These are phyloP conservation scores for Eulemur albifrons DNA, from an alignment of 2,797 vertebrate species.

Conservation along the genomic window DNA sequence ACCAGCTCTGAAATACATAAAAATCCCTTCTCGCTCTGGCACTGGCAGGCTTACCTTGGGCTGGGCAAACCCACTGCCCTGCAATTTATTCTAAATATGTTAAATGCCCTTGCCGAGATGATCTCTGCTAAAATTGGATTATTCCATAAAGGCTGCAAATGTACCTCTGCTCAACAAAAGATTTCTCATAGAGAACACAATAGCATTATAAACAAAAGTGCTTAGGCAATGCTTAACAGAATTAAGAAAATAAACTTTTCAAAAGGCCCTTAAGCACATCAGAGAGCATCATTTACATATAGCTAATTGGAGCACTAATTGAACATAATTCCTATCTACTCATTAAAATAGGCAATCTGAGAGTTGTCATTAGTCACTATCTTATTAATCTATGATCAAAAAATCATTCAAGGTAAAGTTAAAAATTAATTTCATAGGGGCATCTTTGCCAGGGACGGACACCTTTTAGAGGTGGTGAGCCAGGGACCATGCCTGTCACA, in stretches of 20 bases:
- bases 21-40: neutral
- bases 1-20: neutral
- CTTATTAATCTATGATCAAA: neutral
- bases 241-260: constrained; percentile 34
- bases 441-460: neutral
- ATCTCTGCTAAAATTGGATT: neutral
- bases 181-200: neutral
- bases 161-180: neutral
- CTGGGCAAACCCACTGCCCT: neutral
- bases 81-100: neutral
- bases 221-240: constrained; percentile 5
- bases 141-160: constrained; percentile 7
- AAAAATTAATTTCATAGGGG: neutral
- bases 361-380: neutral
- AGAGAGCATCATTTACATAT: neutral
- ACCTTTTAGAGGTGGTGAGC: neutral
- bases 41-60: neutral
- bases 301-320: neutral
- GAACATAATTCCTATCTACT: constrained; percentile 42
- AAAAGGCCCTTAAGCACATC: neutral
- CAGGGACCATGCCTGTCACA: neutral
- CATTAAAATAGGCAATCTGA: neutral
- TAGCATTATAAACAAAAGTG: neutral
- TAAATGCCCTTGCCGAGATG: neutral
- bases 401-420: neutral